Evolutionary conservation across 1,140 invertebrate genomes (phyloP).

Genomic region (Temnothorax longispinosus): DNA sequence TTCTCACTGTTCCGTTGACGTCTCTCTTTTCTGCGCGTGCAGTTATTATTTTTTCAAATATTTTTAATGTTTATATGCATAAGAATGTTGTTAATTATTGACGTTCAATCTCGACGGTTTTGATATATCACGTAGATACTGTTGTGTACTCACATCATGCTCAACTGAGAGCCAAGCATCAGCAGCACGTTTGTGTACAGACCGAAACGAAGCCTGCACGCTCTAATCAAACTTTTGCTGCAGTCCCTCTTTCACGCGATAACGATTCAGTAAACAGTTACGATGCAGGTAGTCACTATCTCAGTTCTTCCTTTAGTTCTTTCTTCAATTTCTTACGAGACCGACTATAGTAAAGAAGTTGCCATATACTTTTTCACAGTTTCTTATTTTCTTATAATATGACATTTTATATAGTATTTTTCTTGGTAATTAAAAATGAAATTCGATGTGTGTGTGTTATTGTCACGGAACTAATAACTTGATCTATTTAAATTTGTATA

Average conservation of each 20-base stretch:
- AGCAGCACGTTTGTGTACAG: conserved; percentile 50
- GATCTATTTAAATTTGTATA: neutral
- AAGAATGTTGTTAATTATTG: conserved; percentile 12
- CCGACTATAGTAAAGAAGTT: conserved; percentile 4
- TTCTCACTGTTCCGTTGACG: neutral
- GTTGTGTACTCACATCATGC: neutral
- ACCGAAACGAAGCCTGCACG: conserved; percentile 36
- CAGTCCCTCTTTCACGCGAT: conserved; percentile 42
- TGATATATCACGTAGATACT: neutral
- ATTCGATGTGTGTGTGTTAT: neutral
- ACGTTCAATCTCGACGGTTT: neutral
- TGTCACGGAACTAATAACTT: neutral
- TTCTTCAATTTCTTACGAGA: conserved; percentile 32
- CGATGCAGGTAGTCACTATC: conserved; percentile 39
- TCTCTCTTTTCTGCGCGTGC: neutral
- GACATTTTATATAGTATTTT: neutral
- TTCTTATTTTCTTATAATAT: neutral
- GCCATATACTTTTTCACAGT: neutral
- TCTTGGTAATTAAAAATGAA: conserved; percentile 9
- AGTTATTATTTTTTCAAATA: neutral
- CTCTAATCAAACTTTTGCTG: conserved; percentile 57
- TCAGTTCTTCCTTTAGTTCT: conserved; percentile 7
- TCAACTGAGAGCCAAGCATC: conserved; percentile 27
- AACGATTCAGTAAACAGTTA: conserved; percentile 59
- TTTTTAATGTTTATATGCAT: too few relatives aligned